Conservation (phyloP, 2,113 vertebrate species). For the Panurus biarmicus region DNA sequence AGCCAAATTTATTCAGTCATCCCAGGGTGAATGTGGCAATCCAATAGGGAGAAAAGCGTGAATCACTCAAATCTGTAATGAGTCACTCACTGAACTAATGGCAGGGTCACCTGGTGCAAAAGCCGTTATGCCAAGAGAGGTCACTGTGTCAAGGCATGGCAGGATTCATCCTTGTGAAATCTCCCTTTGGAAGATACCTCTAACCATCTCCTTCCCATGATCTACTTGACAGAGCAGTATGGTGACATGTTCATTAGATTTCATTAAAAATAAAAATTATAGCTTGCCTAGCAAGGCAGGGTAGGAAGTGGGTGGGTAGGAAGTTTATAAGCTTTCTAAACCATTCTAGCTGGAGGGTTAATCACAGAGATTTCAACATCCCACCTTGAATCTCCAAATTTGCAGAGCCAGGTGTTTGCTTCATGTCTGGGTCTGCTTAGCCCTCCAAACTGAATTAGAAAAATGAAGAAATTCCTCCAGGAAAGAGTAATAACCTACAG, state of each 20-base stretch:
- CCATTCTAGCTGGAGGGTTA: not conserved
- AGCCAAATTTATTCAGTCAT: not conserved
- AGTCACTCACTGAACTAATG: not conserved
- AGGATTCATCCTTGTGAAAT: not conserved
- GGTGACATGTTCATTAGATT: not conserved
- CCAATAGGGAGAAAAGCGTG: not conserved
- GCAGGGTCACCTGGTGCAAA: not conserved
- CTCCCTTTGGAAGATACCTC: not conserved
- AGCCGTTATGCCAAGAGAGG: not conserved
- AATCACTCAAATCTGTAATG: not conserved
- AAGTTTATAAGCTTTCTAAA: slow-evolving; percentile 20
- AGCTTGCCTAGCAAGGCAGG: not conserved
- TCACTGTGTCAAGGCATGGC: not conserved
- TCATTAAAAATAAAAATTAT: slow-evolving; percentile 21
- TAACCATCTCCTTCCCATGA: not conserved
- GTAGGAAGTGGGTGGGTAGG: slow-evolving; percentile 21
- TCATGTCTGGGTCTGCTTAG: not conserved
- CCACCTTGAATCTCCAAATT: not conserved
- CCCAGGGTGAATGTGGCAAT: slow-evolving; percentile 5
- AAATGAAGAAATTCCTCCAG: not conserved
- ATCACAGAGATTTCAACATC: not conserved
- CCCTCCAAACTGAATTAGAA: not conserved
- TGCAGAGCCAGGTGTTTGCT: not conserved
- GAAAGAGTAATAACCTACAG: not conserved
- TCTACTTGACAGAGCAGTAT: not conserved